Percentiles rank a stretch among this genome's conserved stretches.
phyloP scores from a whole-genome alignment of 2,888 invertebrate species.

The Homarus gammarus region DNA sequence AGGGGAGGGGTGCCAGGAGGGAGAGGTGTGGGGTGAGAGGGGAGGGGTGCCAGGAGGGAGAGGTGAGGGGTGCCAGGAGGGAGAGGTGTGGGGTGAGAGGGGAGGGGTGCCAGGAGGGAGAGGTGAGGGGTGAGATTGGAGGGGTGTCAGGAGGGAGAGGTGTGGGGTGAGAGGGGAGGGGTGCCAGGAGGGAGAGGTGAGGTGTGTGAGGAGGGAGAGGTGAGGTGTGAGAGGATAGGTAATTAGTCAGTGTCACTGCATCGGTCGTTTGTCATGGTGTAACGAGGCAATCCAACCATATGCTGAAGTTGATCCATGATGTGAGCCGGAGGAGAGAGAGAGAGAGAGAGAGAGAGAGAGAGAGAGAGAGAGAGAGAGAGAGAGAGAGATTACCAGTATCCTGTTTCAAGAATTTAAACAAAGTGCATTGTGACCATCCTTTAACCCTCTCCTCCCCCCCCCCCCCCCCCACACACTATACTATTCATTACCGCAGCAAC shows the following conservation, averaged over 20 bases:
- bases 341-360: conserved; percentile 8
- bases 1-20: no score
- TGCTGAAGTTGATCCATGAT: background rate
- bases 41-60: background rate
- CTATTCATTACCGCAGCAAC: no score
- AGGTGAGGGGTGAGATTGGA: background rate
- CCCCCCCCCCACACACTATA: no score
- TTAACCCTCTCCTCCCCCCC: no score
- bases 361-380: conserved; percentile 2
- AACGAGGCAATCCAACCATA: conserved; percentile 5
- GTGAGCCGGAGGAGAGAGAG: background rate
- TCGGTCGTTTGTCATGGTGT: conserved; percentile 4
- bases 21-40: background rate
- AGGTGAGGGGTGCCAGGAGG: no score
- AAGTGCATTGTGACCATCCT: no score
- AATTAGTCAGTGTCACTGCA: conserved; percentile 6
- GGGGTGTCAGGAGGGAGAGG: background rate
- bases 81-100: background rate
- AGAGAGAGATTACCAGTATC: background rate
- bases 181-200: background rate
- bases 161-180: no score
- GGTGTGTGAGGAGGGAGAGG: background rate
- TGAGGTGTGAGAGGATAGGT: background rate
- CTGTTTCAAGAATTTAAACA: background rate
- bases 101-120: background rate